Evolutionary conservation across 2,888 invertebrate species (phyloP).

Genomic region (Barypeithes pellucidus): DNA sequence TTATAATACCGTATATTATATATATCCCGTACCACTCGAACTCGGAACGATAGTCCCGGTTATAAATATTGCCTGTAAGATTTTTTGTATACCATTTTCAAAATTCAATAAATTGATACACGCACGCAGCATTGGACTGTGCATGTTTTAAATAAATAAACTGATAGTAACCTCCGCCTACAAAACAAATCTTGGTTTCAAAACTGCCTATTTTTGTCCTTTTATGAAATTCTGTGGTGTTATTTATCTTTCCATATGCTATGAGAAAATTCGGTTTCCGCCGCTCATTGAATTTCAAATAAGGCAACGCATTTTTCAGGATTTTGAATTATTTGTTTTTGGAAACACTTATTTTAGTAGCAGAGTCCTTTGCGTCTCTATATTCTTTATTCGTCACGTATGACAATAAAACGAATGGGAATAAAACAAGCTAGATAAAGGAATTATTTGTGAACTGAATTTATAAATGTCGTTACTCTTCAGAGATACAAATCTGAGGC

Average conservation of each 20-base stretch:
- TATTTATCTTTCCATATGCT: conserved; percentile 39
- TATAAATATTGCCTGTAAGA: too few species aligned
- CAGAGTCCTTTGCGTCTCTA: not conserved
- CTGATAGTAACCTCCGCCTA: not conserved
- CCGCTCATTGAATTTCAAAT: conserved; percentile 45
- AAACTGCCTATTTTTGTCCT: conserved; percentile 8
- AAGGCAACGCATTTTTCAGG: conserved; percentile 31
- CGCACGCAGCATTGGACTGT: too few species aligned
- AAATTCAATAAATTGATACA: too few species aligned
- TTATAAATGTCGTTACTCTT: too few species aligned
- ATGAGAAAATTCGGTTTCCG: conserved; percentile 30
- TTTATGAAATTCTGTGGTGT: conserved; percentile 29
- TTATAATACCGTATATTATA: too few species aligned
- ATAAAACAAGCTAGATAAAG: not conserved
- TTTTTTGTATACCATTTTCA: too few species aligned
- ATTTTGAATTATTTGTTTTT: conserved; percentile 22
- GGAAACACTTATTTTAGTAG: conserved; percentile 15
- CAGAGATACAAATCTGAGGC: too few species aligned
- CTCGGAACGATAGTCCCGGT: too few species aligned
- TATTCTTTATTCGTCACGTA: conserved; percentile 10
- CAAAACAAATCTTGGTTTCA: conserved; percentile 9
- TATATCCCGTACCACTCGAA: too few species aligned
- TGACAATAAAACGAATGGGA: not conserved
- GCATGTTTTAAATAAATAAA: conserved; percentile 5
- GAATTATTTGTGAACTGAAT: not conserved